Base-by-base conservation (phyloP, 1,140 invertebrate species). In the Leptoteleia sp. region DNA sequence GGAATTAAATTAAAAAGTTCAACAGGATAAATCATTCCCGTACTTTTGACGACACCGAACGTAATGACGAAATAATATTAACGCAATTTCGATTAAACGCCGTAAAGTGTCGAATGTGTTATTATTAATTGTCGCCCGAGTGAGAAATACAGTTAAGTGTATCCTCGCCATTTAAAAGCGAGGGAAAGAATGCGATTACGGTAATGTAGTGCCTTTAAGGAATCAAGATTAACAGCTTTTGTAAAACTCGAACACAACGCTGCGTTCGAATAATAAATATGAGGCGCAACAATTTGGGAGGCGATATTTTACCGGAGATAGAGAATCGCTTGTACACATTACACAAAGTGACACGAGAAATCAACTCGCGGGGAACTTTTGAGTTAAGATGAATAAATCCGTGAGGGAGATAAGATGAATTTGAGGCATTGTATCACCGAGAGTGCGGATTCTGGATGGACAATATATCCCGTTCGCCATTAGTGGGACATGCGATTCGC, bases 191-290 rank as follows among this genome's bases (percentile, higher is more conserved):
- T 37, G 47, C 47, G 47, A 54, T 65, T 65, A 43, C 61, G 38
- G 61, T 65, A 65, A 65, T 54, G 61, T 47, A 16, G 47, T 52
- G 25, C 35, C 35, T 29, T 50, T 19, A 50, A 65, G 35, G 38
- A 43, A 54, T 65, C 61, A 65, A 65, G 61, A 65, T 65, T 65
- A 65, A 65, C 35, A 65, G 27, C 61, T 29, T 65, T 65, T 42
- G 47, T n/a, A 42, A 37, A 19, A 29, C 19, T 16, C n/a, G 25
- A 48, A 47, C 57, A 52, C 47, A 54, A 43, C 25, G 19, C 29
- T 17, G 8, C 35, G 15, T 33, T 33, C 15, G 61, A 43, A 54
- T 65, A 65, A 65, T 65, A 65, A 65, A 65, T 65, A 50, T 25
- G 35, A 1, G 57, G 48, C 31, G 29, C 57, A 62, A 62, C 48